phyloP scores from a whole-genome alignment of 2,113 vertebrate genomes.

The Xyliphius kryptos region DNA sequence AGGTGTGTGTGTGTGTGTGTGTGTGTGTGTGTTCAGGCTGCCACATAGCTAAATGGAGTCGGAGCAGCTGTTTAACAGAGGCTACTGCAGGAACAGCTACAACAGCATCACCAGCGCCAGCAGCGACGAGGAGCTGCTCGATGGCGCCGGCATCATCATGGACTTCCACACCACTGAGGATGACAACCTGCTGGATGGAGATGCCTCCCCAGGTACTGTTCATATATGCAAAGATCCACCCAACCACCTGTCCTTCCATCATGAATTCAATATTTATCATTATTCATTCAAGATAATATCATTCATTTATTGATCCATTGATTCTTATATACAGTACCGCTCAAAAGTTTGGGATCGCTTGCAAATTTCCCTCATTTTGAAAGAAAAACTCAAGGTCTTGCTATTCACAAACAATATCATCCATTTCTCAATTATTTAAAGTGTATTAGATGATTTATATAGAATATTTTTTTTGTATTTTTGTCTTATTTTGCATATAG shows the following conservation, averaged over 20 bases:
- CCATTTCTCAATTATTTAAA: too few species aligned
- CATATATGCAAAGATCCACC: background rate
- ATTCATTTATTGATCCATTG: too few species aligned
- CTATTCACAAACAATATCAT: too few species aligned
- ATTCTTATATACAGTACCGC: too few species aligned
- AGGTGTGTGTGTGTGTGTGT: slow-evolving; percentile 18
- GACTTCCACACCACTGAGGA: slow-evolving; percentile 99
- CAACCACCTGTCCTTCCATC: background rate
- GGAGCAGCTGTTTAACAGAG: slow-evolving; percentile 95
- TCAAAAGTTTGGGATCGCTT: too few species aligned
- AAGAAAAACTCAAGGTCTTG: too few species aligned
- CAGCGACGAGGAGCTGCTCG: slow-evolving; percentile 96
- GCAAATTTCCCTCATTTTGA: too few species aligned
- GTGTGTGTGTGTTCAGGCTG: slow-evolving; percentile 57
- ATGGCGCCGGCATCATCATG: slow-evolving; percentile 93
- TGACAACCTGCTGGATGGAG: slow-evolving; percentile 94
- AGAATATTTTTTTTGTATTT: too few species aligned
- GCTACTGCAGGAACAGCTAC: slow-evolving; percentile 94
- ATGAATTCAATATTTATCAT: too few species aligned
- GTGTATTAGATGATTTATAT: too few species aligned
- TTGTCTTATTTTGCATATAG: too few species aligned
- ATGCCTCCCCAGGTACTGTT: slow-evolving; percentile 79
- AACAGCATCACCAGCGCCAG: slow-evolving; percentile 98
- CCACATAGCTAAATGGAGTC: slow-evolving; percentile 95
- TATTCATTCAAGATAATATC: too few species aligned